A percentile compares a stretch with the other conserved stretches of the same genome.
Conservation (phyloP, 2,888 invertebrate species). For the Steromphala cineraria region DNA sequence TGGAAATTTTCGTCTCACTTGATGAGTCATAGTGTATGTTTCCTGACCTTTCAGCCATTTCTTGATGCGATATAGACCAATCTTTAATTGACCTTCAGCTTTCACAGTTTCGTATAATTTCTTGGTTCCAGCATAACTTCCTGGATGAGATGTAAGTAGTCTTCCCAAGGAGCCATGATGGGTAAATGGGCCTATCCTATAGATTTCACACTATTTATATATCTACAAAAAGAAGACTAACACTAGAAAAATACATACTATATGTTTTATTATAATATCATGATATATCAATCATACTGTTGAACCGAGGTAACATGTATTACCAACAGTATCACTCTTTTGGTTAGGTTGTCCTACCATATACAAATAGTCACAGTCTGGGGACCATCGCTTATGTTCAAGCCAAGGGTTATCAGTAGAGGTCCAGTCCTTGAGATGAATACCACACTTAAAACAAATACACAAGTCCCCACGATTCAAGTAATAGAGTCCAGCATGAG, state of each 20-base stretch:
- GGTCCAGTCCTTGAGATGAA: background rate
- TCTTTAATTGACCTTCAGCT: background rate
- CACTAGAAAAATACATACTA: background rate
- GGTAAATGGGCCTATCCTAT: background rate
- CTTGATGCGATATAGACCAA: background rate
- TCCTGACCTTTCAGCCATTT: slow-evolving; percentile 3
- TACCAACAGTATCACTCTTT: background rate
- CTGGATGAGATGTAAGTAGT: background rate
- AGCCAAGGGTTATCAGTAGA: background rate
- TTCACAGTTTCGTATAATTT: background rate
- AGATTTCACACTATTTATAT: background rate
- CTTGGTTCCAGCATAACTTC: background rate
- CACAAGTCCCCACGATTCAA: background rate
- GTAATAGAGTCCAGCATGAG: background rate
- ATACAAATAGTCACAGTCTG: background rate
- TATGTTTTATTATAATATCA: too few relatives aligned
- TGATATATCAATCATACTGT: too few relatives aligned
- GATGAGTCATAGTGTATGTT: background rate
- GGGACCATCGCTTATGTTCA: background rate
- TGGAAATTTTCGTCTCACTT: background rate
- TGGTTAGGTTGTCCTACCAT: too few relatives aligned
- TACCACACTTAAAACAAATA: background rate
- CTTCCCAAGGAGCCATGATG: background rate
- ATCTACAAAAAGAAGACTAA: too few relatives aligned
- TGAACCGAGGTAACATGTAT: too few relatives aligned